Percentiles rank a stretch among this genome's conserved stretches.
phyloP scores from a whole-genome alignment of 2,113 vertebrate genomes.

The Cyphomyrus plagiostoma region DNA sequence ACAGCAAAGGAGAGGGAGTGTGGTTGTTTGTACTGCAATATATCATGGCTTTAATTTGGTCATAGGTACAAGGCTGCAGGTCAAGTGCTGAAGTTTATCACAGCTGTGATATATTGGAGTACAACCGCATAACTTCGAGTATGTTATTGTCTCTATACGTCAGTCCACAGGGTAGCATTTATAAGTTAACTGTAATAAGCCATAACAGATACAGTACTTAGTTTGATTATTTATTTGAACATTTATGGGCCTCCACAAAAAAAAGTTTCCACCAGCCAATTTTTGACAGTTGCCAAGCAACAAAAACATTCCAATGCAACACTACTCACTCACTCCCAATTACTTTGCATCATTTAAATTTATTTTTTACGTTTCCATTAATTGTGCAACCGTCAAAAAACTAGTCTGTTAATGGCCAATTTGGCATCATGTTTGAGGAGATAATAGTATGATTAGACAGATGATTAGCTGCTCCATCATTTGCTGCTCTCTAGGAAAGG shows the following conservation, averaged over 20 bases:
- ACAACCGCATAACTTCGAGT: neutral
- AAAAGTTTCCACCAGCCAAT: neutral
- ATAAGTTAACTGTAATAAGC: neutral
- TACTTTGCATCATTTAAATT: neutral
- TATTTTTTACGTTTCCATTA: neutral
- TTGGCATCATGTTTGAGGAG: neutral
- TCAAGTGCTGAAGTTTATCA: neutral
- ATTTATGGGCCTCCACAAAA: neutral
- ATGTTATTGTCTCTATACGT: neutral
- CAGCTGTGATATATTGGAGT: neutral
- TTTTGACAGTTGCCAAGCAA: neutral
- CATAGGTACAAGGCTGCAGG: neutral
- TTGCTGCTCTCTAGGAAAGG: constrained; percentile 8
- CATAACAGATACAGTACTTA: neutral
- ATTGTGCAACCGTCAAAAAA: neutral
- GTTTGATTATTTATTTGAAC: neutral
- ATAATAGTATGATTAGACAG: neutral
- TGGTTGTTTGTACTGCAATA: neutral
- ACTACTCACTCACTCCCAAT: neutral
- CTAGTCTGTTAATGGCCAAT: neutral
- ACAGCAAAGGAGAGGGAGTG: neutral
- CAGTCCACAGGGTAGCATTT: neutral
- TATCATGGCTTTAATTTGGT: neutral
- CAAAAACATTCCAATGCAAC: neutral
- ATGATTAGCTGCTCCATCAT: neutral